Evolutionary conservation across 30 jellyfish, hydroid and myxozoan genomes (phyloP), one percentile per base, ranked within the genome.

Genomic region (Hydractinia echinata): DNA sequence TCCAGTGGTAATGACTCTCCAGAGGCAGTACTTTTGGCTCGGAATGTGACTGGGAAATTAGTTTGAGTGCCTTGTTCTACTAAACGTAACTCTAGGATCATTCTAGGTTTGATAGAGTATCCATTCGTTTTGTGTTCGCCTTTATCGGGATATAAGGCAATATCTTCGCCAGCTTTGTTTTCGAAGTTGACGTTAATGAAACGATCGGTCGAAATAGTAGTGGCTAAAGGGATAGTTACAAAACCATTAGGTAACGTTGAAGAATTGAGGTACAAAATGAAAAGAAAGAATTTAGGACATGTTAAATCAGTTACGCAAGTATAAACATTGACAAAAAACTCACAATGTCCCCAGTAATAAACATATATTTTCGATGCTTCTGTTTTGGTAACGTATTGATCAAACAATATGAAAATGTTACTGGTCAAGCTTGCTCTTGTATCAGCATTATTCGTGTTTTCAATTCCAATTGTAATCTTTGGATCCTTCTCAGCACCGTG

Each of bases 11-110:
- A 72, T 56, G 77, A 71, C 72, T 86, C 96, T 1, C 86, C 94
- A 7, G 87, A 76, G 54, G 82, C 53, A 48, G 92, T 39, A 81
- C 78, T 92, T 54, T 84, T 83, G 2, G 97, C 99, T 4, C 90
- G 66, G 58, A 94, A 94, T 8, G 91, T 91, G 72, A 94, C 97
- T 6, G 99, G 99, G 85, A 88, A 94, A 53, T 90, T 89, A 5
- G 99, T 94, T 78, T 88, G 96, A 20, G 97, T 73, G 16, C 99
- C 99, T 79, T 94, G 96, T 58, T 94, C 99, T 6, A 88, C 96
- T 16, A 94, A 85, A 52, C 96, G 51, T 70, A 94, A 77, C 70
- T 87, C 96, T 54, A 94, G 84, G 5, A 94, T 94, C 96, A 94
- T 90, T 19, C 89, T 81, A 18, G 97, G 94, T 54, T 89, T 89